Evolutionary conservation across 2,113 vertebrate genomes (phyloP).

Genomic region (Myanophis thanlyinensis): DNA sequence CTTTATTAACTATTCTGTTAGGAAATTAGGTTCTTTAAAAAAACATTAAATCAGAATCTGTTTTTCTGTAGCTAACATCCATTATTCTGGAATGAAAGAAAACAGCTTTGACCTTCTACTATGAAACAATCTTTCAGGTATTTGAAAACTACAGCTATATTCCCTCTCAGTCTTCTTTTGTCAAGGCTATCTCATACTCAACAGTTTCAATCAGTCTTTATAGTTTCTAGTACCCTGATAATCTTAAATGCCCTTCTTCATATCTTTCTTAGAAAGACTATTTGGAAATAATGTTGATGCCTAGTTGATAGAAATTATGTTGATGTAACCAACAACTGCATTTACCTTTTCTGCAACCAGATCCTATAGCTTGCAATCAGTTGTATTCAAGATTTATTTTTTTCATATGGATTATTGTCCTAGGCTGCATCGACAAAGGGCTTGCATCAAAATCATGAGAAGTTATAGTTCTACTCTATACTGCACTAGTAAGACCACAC

Average conservation of each 20-base stretch:
- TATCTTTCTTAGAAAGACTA: not conserved
- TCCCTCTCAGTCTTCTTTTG: not conserved
- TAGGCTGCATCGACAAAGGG: not conserved
- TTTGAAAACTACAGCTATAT: not conserved
- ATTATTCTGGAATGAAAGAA: not conserved
- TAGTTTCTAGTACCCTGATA: not conserved
- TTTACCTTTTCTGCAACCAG: not conserved
- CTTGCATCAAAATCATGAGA: not conserved
- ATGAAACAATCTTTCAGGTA: not conserved
- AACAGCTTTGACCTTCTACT: not conserved
- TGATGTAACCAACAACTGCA: not conserved
- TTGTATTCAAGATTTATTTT: not conserved
- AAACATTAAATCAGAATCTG: not conserved
- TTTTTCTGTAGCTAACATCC: not conserved
- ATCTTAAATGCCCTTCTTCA: not conserved
- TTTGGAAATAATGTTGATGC: not conserved
- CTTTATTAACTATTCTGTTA: not conserved
- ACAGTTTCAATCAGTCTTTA: not conserved
- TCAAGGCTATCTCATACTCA: not conserved
- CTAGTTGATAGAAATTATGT: not conserved
- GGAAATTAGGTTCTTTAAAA: not conserved
- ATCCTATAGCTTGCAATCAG: not conserved
- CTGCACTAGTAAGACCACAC: not conserved
- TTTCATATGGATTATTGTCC: not conserved
- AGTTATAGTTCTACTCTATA: not conserved